These are phyloP conservation scores for Ornithorhynchus anatinus DNA, from an alignment of 2,113 vertebrate species.

Conservation along the genomic window DNA sequence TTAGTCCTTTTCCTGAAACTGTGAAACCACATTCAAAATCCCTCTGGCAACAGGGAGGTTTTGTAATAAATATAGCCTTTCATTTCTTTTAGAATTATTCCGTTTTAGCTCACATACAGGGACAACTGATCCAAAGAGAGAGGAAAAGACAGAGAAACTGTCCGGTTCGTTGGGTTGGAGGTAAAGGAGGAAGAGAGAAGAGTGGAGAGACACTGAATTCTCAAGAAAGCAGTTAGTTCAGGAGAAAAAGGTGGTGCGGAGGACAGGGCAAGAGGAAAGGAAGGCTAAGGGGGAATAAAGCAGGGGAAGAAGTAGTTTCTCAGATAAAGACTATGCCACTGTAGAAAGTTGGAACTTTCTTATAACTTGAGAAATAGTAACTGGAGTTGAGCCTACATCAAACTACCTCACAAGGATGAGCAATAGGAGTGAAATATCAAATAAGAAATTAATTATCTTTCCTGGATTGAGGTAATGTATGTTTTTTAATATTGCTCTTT, in stretches of 20 bases:
- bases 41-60: neutral
- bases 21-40: neutral
- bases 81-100: neutral
- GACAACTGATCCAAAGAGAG: neutral
- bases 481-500: no score
- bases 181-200: neutral
- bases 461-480: no score
- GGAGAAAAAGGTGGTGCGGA: no score
- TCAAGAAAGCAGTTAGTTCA: no score
- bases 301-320: neutral
- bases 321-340: no score
- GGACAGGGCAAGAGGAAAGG: neutral
- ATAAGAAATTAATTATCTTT: no score
- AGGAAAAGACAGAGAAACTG: neutral
- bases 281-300: neutral
- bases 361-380: neutral
- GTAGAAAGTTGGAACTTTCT: no score
- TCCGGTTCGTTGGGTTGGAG: neutral
- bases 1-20: neutral
- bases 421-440: no score
- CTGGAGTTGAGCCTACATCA: neutral
- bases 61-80: neutral
- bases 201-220: neutral
- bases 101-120: neutral
- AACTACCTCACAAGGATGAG: no score